Percentiles rank a stretch among this genome's conserved stretches.
phyloP scores from a whole-genome alignment of 2,797 vertebrate species.

The Sus cebifrons region DNA sequence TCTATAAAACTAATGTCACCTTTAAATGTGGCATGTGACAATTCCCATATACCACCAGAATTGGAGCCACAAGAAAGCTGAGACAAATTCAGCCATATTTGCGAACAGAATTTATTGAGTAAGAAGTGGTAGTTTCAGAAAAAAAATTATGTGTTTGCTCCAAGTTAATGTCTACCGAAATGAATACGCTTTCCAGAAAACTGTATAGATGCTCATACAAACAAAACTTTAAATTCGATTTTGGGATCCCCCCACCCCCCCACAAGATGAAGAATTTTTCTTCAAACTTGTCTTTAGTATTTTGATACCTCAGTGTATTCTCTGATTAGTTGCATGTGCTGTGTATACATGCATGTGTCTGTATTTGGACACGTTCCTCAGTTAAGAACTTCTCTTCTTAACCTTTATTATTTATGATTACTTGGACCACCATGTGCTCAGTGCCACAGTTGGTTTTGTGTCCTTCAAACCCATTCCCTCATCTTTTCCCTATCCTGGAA shows the following conservation, averaged over 20 bases:
- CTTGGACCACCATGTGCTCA: not conserved
- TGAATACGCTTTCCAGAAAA: not conserved
- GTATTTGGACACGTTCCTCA: not conserved
- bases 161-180: not conserved
- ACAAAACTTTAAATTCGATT: not conserved
- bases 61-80: not conserved
- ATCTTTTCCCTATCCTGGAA: not conserved
- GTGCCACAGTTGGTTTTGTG: not conserved
- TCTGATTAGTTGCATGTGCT: not conserved
- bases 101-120: not conserved
- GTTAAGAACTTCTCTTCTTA: not conserved
- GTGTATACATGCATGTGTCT: fast-evolving
- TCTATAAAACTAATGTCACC: slow-evolving; percentile 21
- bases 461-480: not conserved
- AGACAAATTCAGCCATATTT: not conserved
- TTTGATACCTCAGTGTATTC: not conserved
- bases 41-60: not conserved
- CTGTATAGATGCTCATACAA: not conserved
- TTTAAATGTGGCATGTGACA: not conserved
- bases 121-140: not conserved
- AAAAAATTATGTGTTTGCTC: not conserved
- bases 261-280: not conserved
- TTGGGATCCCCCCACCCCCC: not conserved
- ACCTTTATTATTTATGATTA: not conserved
- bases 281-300: not conserved